These are phyloP conservation scores for Phrynosoma blainvillii DNA, from an alignment of 2,113 vertebrate species.

Conservation along the genomic window DNA sequence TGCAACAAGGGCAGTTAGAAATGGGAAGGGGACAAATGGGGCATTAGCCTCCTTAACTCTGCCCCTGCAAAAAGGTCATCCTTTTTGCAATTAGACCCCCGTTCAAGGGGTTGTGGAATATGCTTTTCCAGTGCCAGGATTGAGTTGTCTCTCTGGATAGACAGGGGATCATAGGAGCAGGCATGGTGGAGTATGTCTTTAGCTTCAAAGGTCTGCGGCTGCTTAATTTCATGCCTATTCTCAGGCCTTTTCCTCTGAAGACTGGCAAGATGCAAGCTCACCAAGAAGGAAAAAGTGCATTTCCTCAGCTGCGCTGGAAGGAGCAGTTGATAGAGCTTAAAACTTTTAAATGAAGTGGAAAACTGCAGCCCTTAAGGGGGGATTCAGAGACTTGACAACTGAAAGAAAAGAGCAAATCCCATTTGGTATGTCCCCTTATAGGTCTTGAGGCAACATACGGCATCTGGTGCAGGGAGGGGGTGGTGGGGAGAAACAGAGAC, in stretches of 20 bases:
- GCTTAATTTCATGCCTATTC: not conserved
- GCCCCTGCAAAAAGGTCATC: not conserved
- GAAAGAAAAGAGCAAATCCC: constrained; percentile 22
- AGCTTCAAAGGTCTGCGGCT: not conserved
- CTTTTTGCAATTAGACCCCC: not conserved
- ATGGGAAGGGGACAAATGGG: not conserved
- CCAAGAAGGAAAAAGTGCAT: not conserved
- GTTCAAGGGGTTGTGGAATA: not conserved
- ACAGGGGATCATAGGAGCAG: not conserved
- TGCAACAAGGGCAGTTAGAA: not conserved
- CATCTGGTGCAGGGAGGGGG: not conserved
- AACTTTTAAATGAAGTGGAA: constrained; percentile 30
- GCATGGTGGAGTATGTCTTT: not conserved
- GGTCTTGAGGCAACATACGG: not conserved
- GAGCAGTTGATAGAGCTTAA: constrained; percentile 11
- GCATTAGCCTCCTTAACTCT: not conserved
- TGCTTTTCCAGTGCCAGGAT: not conserved
- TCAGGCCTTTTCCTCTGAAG: not conserved
- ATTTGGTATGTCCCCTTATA: not conserved
- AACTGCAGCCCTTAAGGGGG: constrained; percentile 14
- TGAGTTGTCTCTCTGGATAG: no score
- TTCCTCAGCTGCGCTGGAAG: not conserved
- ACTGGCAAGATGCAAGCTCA: not conserved
- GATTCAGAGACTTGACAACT: not conserved
- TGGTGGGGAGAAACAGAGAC: not conserved